Evolutionary conservation across 2,797 vertebrate species (phyloP), one percentile per base, ranked within the genome.

Genomic region (Lepilemur septentrionalis): DNA sequence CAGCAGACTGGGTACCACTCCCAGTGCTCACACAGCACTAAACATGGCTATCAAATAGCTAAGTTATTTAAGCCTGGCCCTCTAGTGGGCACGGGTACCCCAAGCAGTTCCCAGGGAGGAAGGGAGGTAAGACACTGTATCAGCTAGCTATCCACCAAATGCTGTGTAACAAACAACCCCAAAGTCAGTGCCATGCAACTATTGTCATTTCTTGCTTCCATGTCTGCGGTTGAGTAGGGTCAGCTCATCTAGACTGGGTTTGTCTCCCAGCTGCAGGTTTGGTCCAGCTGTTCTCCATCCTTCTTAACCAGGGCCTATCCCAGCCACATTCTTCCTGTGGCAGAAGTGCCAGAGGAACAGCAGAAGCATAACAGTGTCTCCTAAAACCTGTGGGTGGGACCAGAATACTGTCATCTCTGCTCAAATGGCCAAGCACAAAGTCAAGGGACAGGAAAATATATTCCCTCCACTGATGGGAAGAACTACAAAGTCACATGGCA

Each of bases 111-210:
- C 30, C 43, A 41, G 48, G 14, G 13, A 2, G 22, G 7, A n/a
- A 28, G 17, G 10, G 17, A 61, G 22, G 8, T 28, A 22, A 50
- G 78, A n/a, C 5, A 12, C 61, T 28, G 23, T 5, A 9, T 25
- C 75, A 1, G 14, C 79, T 88, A 87, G 63, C 88, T 43, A 18
- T 5, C 14, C 35, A 43, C 41, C 18, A 12, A 18, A 8, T 7
- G 17, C 69, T 1, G 4, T 22, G 0, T 32, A 30, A 65, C 86
- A 75, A 30, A 7, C 43, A 59, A 1, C 41, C 63, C 85, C 4
- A 28, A 59, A 23, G 12, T 18, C 69, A 12, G 35, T 4, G 22
- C 13, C 18, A 0, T 8, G 5, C 9, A 1, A 15, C 38, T 4
- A 0, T 20, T 32, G 4, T 6, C 15, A 0, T n/a, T n/a, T 32